Evolutionary conservation across 2,113 vertebrate genomes (phyloP).

Genomic region (Nothobranchius furzeri): DNA sequence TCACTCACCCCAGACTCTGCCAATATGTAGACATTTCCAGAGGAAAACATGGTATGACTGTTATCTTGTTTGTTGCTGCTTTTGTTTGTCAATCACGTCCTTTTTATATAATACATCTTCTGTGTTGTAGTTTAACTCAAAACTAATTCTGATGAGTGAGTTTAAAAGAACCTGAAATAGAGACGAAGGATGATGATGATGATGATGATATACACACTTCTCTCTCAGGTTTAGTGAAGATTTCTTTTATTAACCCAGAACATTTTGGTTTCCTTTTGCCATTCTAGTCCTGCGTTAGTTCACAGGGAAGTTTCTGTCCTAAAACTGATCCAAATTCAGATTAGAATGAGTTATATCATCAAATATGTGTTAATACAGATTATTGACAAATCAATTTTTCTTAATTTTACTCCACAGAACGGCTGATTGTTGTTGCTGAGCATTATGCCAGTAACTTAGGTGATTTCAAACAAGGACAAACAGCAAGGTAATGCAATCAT

Average conservation of each 20-base stretch:
- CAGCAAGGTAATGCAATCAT: constrained; percentile 80
- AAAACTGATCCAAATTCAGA: background rate
- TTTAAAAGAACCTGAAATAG: too few relatives aligned
- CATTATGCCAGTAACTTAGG: constrained; percentile 89
- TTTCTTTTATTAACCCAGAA: too few relatives aligned
- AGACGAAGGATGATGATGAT: too few relatives aligned
- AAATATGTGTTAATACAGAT: background rate
- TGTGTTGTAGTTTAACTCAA: too few relatives aligned
- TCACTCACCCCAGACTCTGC: constrained; percentile 93
- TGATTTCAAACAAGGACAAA: constrained; percentile 85
- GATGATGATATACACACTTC: too few relatives aligned
- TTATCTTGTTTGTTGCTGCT: background rate
- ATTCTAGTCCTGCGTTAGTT: background rate
- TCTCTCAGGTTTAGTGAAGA: too few relatives aligned
- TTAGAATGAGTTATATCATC: background rate
- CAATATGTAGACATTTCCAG: constrained; percentile 96
- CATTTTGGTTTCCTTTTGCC: background rate
- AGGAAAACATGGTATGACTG: constrained; percentile 91
- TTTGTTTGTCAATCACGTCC: background rate
- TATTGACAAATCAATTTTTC: background rate
- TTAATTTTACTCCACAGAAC: constrained; percentile 77
- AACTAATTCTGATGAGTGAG: too few relatives aligned
- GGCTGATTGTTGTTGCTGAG: constrained; percentile 94
- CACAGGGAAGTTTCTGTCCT: too few relatives aligned
- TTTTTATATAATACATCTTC: too few relatives aligned